Percentiles rank a stretch among this genome's conserved stretches.
Evolutionary conservation across 1,140 invertebrate genomes (phyloP).

Genomic region (Drosophila burlai): DNA sequence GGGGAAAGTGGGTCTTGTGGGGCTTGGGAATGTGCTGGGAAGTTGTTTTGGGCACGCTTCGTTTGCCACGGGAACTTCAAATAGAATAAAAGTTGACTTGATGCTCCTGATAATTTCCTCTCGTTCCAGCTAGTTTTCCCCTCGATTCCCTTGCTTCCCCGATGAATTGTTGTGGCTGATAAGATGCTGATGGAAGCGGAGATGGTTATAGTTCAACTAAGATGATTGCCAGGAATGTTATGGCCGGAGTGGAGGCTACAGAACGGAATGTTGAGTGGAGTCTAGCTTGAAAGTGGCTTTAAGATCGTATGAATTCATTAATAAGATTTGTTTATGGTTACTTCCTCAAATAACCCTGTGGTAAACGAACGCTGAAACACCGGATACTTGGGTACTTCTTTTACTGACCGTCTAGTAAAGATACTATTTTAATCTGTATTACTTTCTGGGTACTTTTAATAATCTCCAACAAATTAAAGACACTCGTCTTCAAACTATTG

Average conservation of each 20-base stretch:
- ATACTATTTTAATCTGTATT: not conserved
- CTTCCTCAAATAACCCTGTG: no score
- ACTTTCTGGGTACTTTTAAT: not conserved
- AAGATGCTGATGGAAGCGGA: conserved; percentile 17
- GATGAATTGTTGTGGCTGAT: conserved; percentile 9
- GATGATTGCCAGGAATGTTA: conserved; percentile 17
- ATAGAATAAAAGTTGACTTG: conserved; percentile 71
- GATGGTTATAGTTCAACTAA: conserved; percentile 23
- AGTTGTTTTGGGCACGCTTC: conserved; percentile 69
- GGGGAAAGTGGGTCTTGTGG: conserved; percentile 1
- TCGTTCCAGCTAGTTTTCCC: conserved; percentile 28
- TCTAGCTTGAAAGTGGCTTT: not conserved
- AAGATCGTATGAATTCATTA: not conserved
- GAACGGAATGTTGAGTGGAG: not conserved
- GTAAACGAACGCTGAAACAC: no score
- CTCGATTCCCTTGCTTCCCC: not conserved
- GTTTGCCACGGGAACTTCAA: conserved; percentile 67
- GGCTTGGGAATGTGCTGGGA: conserved; percentile 48
- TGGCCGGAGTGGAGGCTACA: not conserved
- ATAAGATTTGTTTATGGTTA: not conserved
- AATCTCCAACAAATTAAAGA: not conserved
- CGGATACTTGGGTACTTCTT: no score
- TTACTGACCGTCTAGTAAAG: no score
- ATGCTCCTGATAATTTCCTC: conserved; percentile 68
- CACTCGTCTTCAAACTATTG: not conserved